A percentile compares a stretch with the other conserved stretches of the same genome.
phyloP scores from a whole-genome alignment of 2,113 vertebrate genomes.

The Psittacula cyanocephala region DNA sequence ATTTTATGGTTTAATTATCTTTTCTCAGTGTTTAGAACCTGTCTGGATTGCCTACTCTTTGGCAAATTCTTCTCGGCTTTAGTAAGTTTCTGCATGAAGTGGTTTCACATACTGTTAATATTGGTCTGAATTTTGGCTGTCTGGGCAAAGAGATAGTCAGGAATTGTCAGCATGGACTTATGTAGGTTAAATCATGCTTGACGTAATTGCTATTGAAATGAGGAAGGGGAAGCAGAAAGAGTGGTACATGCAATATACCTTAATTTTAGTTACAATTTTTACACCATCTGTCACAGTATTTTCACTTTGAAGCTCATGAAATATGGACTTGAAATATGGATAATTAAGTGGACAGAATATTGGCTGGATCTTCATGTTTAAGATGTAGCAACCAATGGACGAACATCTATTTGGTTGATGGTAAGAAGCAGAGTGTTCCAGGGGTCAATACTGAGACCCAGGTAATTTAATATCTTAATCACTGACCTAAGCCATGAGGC shows the following conservation, averaged over 20 bases:
- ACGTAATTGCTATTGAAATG: neutral
- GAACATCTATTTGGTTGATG: neutral
- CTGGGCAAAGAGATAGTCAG: neutral
- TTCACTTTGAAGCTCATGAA: slow-evolving; percentile 14
- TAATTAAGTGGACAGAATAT: neutral
- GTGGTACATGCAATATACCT: neutral
- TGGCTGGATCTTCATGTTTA: neutral
- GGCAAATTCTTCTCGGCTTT: neutral
- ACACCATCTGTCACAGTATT: slow-evolving; percentile 7
- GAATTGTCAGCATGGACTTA: neutral
- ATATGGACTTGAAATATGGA: neutral
- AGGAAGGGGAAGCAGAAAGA: neutral
- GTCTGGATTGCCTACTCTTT: neutral
- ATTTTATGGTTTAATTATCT: slow-evolving; percentile 29
- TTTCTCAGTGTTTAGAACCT: neutral
- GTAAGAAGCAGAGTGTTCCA: neutral
- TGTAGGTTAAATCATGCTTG: slow-evolving; percentile 23
- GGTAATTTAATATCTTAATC: neutral
- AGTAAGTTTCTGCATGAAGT: slow-evolving; percentile 21
- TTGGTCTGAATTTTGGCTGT: slow-evolving; percentile 16
- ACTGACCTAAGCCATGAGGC: neutral
- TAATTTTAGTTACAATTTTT: slow-evolving; percentile 28
- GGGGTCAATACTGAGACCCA: neutral
- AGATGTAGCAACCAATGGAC: neutral
- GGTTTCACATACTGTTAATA: neutral